Base-by-base conservation (phyloP, 2,113 vertebrate species). In the Corydoras sp. region DNA sequence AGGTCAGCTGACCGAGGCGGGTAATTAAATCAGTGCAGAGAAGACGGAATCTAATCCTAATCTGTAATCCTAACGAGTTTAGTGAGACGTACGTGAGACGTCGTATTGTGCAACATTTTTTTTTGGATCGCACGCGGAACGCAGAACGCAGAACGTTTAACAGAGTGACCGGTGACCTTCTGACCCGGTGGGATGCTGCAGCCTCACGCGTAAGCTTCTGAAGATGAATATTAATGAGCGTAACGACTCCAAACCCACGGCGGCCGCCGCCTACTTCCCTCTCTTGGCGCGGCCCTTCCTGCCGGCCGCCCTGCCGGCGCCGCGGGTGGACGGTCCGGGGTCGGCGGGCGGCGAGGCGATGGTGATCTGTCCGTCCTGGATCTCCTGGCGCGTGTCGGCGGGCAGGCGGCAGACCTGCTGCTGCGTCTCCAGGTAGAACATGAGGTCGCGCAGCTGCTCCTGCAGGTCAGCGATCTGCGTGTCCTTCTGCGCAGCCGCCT, bases 281-380 rank as follows among this genome's bases (percentile, higher is more conserved):
- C 94, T 92, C 83, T 93, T 94, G 84, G 91, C 90, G 1, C 97
- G 91, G 54, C 93, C 92, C 73, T 94, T 93, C 80, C 96, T 84
- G 76, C 92, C 91, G 2, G 92, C 82, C 30, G 89, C 82, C 74
- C 87, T 94, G 48, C 90, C 86, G 0, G 84, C 61, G 65, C 83
- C 64, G 0, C 75, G 83, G 0, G 89, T 71, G 6, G 89, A 81
- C 3, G 93, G 77, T 0, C 91, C 87, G 1, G 89, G 86, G 9
- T 85, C 87, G 0, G 91, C 77, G 0, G 92, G 87, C 3, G 89
- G 86, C 83, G 92, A 79, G 0, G 87, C 87, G 0, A 98, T 95
- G 87, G 96, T 97, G 87, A 99, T 96, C 81, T 98, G 96, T 56
- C 97, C 97, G 58, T 98, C 97, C 80, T 98, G 96, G 75, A 99